Conservation (phyloP, 2,888 invertebrate genomes). For the Drosophila algonquin region DNA sequence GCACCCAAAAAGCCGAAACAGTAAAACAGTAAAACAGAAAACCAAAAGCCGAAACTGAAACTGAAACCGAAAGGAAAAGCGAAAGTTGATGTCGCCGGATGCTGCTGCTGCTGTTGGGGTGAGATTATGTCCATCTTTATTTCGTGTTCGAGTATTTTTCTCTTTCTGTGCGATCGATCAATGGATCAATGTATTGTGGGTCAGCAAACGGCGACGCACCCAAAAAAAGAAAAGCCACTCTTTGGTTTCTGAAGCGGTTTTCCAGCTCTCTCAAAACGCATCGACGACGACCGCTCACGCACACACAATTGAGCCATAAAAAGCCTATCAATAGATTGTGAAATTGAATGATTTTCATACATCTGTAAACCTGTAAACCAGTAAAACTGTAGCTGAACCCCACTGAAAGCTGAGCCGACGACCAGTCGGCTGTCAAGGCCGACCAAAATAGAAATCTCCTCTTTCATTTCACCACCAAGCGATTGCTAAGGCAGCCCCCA, state of each 20-base stretch:
- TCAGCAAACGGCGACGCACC: slow-evolving; percentile 39
- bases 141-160: slow-evolving; percentile 2
- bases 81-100: slow-evolving; percentile 68
- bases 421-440: slow-evolving; percentile 50
- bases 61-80: slow-evolving; percentile 52
- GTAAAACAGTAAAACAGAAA: not conserved
- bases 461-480: slow-evolving; percentile 1
- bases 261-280: slow-evolving; percentile 37
- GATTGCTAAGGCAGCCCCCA: not conserved
- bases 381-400: not conserved
- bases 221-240: slow-evolving; percentile 49
- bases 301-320: slow-evolving; percentile 54
- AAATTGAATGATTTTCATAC: slow-evolving; percentile 32
- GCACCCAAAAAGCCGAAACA: slow-evolving; percentile 24
- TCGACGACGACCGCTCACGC: slow-evolving; percentile 16
- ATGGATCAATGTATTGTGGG: slow-evolving; percentile 50
- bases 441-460: slow-evolving; percentile 35
- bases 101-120: slow-evolving; percentile 33
- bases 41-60: not conserved
- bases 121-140: slow-evolving; percentile 51
- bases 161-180: slow-evolving; percentile 18
- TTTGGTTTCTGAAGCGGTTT: slow-evolving; percentile 37
- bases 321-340: slow-evolving; percentile 47
- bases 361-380: slow-evolving; percentile 33
- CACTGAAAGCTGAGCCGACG: slow-evolving; percentile 30